Conservation (phyloP, 2,888 invertebrate species). For the Nemotelus nigrinus region DNA sequence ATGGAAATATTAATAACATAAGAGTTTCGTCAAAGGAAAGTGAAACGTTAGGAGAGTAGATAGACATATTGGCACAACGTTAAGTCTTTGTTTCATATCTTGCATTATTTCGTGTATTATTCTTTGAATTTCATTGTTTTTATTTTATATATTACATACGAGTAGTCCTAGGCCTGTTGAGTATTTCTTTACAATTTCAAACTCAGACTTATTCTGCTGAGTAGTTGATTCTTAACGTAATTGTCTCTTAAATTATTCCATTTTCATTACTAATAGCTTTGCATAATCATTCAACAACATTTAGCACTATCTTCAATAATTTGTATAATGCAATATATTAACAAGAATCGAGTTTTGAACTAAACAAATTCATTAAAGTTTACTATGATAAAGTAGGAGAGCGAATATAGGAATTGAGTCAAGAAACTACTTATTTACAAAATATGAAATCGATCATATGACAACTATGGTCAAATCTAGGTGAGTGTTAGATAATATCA, state of each 20-base stretch:
- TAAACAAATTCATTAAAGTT: constrained; percentile 16
- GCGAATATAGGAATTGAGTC: background rate
- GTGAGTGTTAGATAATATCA: constrained; percentile 21
- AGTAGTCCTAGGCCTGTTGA: constrained; percentile 20
- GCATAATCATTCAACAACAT: constrained; percentile 30
- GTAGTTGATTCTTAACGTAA: too few relatives aligned
- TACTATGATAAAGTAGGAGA: background rate
- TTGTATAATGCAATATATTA: constrained; percentile 17
- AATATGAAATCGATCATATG: background rate
- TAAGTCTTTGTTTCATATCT: constrained; percentile 2
- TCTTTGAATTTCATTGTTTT: too few relatives aligned
- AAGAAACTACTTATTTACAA: constrained; percentile 13
- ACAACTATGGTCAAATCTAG: background rate
- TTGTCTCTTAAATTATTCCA: background rate
- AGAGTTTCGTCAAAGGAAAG: background rate
- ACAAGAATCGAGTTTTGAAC: constrained; percentile 9
- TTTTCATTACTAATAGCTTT: background rate
- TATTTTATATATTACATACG: background rate
- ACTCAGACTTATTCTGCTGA: constrained; percentile 25
- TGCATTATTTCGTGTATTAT: background rate
- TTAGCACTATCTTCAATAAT: background rate
- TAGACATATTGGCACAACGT: constrained; percentile 22
- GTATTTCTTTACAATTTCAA: constrained; percentile 11
- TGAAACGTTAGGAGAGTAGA: background rate
- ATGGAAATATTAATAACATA: too few relatives aligned